Evolutionary conservation across 2,888 invertebrate genomes (phyloP), one percentile per base, ranked within the genome.

Genomic region (Agrotis segetum): DNA sequence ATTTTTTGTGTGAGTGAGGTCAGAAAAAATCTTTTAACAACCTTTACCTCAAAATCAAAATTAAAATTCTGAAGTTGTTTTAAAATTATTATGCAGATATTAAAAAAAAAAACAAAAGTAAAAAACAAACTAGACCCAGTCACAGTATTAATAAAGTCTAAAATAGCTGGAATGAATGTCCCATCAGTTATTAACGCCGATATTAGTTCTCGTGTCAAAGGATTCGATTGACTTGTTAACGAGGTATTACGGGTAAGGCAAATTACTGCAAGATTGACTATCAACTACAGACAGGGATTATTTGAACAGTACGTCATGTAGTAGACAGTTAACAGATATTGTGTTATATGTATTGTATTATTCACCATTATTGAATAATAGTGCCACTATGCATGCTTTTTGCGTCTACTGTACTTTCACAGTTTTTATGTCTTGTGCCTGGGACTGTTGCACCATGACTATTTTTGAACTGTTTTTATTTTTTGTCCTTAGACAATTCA

Each of bases 221-320:
- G 79, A 52, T 47, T 72, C 72, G 66, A 82, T 85, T 79, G 81
- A 73, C 78, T 85, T 79, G 84, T 72, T 81, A 83, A 85, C 76
- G 71, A 76, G 75, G 78, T 75, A 81, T 85, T 77, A 77, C 61
- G 70, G 77, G 59, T 71, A 47, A 69, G 53, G 70, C 58, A 52
- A 83, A 79, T 83, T 74, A 77, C 74, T 83, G 60, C 64, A 52
- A 82, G 73, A 82, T 82, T 75, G 75, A 77, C 59, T 77, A 67
- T 73, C 60, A 56, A 19, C 50, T 64, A 64, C 63, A 61, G 46
- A 63, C 34, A n/a, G 49, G 59, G 50, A 64, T 74, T 46, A 71
- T 72, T 67, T 74, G 40, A 40, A 40, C 40, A 71, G 14, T 70
- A 70, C 14, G n/a, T n/a, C n/a, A 69, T 77, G 29, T 49, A 61